phyloP scores from a whole-genome alignment of 2,797 vertebrate genomes.

The Syndactyla subalaris region DNA sequence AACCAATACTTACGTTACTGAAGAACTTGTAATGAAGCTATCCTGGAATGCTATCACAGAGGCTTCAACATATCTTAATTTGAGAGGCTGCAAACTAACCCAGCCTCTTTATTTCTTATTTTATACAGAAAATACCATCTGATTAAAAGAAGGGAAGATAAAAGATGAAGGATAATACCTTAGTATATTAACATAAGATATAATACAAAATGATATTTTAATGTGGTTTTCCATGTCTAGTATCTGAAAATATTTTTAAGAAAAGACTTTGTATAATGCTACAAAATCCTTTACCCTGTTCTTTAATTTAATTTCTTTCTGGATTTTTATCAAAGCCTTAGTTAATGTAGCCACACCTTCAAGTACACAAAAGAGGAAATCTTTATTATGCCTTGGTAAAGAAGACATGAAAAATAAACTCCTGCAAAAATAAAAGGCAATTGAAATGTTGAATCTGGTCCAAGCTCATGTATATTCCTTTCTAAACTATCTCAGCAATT shows the following conservation, averaged over 20 bases:
- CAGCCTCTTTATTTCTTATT: background rate
- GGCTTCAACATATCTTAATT: background rate
- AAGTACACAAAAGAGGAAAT: background rate
- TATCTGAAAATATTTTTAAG: background rate
- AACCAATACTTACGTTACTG: background rate
- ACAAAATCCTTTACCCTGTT: rapidly evolving
- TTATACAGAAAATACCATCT: background rate
- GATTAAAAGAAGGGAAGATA: background rate
- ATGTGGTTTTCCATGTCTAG: background rate
- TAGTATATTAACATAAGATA: background rate
- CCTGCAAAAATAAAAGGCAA: background rate
- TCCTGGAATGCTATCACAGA: background rate
- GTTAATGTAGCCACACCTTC: background rate
- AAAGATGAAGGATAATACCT: background rate
- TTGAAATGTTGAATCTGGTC: background rate
- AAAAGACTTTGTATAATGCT: background rate
- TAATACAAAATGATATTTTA: background rate
- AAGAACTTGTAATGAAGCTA: background rate
- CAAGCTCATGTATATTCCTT: background rate
- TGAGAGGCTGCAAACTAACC: background rate
- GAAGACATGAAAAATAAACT: background rate
- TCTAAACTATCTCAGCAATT: background rate
- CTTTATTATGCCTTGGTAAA: background rate
- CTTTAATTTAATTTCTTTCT: background rate
- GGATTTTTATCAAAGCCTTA: background rate